Evolutionary conservation across 1,140 invertebrate species (phyloP), one percentile per base, ranked within the genome.

Genomic region (Cyphomyrmex costatus): DNA sequence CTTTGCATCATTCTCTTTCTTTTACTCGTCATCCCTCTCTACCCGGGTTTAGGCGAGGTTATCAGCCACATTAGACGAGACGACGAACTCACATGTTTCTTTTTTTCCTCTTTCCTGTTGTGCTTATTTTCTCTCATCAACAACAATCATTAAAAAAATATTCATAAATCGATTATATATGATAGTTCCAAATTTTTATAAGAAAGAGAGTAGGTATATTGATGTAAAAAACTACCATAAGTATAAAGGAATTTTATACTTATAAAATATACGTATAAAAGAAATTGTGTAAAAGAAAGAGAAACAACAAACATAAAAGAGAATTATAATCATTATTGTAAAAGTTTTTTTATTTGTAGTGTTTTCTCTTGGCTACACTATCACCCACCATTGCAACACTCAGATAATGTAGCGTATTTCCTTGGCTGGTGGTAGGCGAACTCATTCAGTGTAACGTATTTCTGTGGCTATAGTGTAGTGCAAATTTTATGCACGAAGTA

Each of bases 41-140:
- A n/a, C 46, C 80, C 86, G 80, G 85, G 87, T 91, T 91, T 90
- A 89, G 90, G 63, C 61, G 71, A 91, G 88, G 86, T 90, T 87
- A 90, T 89, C 87, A 90, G 80, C 87, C 87, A 86, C 83, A 80
- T 86, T 91, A 92, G 89, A 91, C 68, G 85, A 90, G 89, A 85
- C 90, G 88, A 87, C 85, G 83, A 92, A 91, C 86, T 88, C 85
- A 70, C 65, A 21, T 19, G 24, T 24, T 60, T 6, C n/a, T 53
- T 21, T 63, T 74, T 53, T 82, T 82, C 66, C 79, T 82, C 79
- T 83, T 61, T 74, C 24, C 33, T 14, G 5, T 19, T 21, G 10
- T 46, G n/a, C 30, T n/a, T 33, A 16, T 58, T 36, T 12, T 42
- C 14, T 58, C 14, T 42, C n/a, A 6, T 12, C 16, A 24, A 7